Conservation (phyloP, 2,888 invertebrate genomes). For the Gymnoscelis rufifasciata region DNA sequence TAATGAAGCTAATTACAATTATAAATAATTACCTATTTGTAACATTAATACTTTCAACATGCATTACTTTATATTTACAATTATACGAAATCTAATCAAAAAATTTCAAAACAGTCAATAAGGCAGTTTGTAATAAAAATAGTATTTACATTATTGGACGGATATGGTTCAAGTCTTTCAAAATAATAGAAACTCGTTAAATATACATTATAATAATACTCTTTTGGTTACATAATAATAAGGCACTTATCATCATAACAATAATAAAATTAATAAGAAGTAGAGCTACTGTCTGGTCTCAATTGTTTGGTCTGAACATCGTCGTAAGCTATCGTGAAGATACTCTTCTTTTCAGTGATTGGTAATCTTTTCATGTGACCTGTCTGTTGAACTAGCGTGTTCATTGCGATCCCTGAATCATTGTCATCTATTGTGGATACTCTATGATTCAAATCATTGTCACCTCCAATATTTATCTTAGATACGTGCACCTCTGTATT, state of each 20-base stretch:
- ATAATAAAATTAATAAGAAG: conserved; percentile 71
- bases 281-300: conserved; percentile 88
- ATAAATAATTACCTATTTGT: conserved; percentile 49
- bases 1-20: conserved; percentile 49
- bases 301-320: conserved; percentile 92
- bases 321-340: conserved; percentile 95
- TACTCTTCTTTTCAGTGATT: conserved; percentile 92
- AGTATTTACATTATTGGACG: conserved; percentile 38
- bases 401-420: conserved; percentile 89
- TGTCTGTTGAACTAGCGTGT: conserved; percentile 74
- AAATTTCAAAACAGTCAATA: conserved; percentile 51
- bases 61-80: conserved; percentile 36
- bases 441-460: conserved; percentile 47
- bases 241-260: conserved; percentile 50
- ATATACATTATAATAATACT: conserved; percentile 42
- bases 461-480: conserved; percentile 72
- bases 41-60: conserved; percentile 38
- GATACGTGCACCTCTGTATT: conserved; percentile 78
- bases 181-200: conserved; percentile 23
- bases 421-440: conserved; percentile 80
- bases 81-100: conserved; percentile 16
- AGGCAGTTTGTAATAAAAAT: conserved; percentile 51
- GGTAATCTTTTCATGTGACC: conserved; percentile 81
- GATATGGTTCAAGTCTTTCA: conserved; percentile 27
- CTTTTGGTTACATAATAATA: conserved; percentile 42